A percentile compares a stretch with the other conserved stretches of the same genome.
phyloP scores from a whole-genome alignment of 2,113 vertebrate genomes.

The Hippolais icterina region DNA sequence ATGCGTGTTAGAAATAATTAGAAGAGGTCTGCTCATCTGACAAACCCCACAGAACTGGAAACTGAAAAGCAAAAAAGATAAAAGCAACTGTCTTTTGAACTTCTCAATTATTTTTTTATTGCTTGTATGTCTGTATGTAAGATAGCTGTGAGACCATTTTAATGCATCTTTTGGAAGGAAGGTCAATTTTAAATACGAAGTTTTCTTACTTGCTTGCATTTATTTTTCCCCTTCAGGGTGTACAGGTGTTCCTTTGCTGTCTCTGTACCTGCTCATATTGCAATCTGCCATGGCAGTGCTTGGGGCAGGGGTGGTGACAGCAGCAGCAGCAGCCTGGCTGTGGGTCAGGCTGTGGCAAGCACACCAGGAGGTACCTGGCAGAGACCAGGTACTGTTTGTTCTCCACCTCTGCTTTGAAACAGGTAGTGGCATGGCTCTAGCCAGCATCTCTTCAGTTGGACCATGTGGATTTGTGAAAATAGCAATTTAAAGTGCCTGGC shows the following conservation, averaged over 20 bases:
- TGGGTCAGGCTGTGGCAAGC: background rate
- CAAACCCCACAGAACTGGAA: background rate
- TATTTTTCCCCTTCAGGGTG: background rate
- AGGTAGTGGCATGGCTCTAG: background rate
- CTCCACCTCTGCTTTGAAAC: background rate
- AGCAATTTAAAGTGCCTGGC: background rate
- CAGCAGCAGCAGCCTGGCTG: background rate
- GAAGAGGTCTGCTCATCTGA: background rate
- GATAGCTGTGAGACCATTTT: background rate
- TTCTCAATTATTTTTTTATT: background rate
- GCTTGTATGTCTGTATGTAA: background rate
- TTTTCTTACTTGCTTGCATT: background rate
- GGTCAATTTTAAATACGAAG: background rate
- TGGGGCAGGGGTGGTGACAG: background rate
- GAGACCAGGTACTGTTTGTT: background rate
- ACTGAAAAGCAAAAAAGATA: background rate
- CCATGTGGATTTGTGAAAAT: background rate
- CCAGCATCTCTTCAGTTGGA: background rate
- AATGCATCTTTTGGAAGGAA: background rate
- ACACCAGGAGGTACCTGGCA: background rate
- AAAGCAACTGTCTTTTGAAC: background rate
- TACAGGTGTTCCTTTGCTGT: background rate
- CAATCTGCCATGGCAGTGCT: background rate
- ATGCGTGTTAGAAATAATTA: background rate
- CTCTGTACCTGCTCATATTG: background rate